Base-by-base conservation (phyloP, 2,113 vertebrate species). In the Machaerirhynchus nigripectus region DNA sequence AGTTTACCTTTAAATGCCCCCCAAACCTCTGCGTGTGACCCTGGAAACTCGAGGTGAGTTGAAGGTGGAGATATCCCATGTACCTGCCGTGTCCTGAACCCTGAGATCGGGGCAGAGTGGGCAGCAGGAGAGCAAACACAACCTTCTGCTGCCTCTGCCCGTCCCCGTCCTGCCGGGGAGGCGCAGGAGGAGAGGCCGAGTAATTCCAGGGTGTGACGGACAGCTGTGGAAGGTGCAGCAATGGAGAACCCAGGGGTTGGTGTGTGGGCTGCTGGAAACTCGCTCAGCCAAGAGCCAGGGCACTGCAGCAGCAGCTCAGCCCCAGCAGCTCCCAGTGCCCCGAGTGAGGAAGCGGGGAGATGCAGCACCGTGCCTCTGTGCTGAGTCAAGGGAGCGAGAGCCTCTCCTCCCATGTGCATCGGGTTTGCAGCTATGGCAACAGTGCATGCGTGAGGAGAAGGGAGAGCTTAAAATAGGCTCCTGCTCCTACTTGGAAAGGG, bases 391-490 rank as follows among this genome's bases (percentile, higher is more conserved):
- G 44, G 37, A 59, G 64, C 47, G 67, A 39, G 89, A 44, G 50
- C 74, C 68, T 89, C 74, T 21, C 86, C 71, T 52, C 88, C 87
- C 87, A 78, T 83, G 78, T 94, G 61, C 79, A 67, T 50, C 69
- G 57, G 92, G 83, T 85, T 91, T 87, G 87, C 81, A 89, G 74
- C 86, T 47, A 92, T 90, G 71, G 84, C 84, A 96, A 96, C 84
- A 59, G 59, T 65, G 82, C 44, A 55, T 68, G 59, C 42, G 56
- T 59, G 90, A 94, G 94, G 86, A 63, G 40, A 44, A 91, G 67
- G 87, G 30, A 57, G 55, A 1, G 59, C 95, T 96, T 68, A 97
- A 97, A 97, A 97, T 95, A 97, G 95, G 89, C 53, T 68, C 63
- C 47, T 91, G 95, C 94, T 97, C 78, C 92, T 70, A 57, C 93